phyloP scores from a whole-genome alignment of 2,113 vertebrate species.

The Corythornis cristatus region DNA sequence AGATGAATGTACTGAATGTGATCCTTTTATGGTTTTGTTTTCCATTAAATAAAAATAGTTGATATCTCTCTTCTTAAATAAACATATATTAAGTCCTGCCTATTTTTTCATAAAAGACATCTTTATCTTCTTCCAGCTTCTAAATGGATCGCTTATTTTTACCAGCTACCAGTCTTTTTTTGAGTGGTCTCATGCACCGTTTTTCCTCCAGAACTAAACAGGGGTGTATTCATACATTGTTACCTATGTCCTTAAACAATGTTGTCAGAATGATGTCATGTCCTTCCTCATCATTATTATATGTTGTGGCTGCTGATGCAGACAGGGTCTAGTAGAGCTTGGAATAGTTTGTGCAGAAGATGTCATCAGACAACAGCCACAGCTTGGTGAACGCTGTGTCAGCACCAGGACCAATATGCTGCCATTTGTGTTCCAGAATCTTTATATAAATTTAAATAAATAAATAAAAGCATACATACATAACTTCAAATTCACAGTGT shows the following conservation, averaged over 20 bases:
- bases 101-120: not conserved
- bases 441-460: not conserved
- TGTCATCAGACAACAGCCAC: not conserved
- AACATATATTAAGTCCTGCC: not conserved
- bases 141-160: not conserved
- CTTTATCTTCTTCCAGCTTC: not conserved
- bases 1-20: not conserved
- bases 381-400: not conserved
- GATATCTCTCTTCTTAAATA: not conserved
- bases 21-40: accelerated
- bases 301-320: not conserved
- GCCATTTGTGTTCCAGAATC: not conserved
- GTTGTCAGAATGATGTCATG: not conserved
- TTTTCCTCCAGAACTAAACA: not conserved
- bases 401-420: not conserved
- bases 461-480: not conserved
- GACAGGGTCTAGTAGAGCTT: not conserved
- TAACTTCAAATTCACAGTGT: not conserved
- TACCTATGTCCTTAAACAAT: not conserved
- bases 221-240: not conserved
- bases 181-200: not conserved
- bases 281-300: not conserved
- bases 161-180: not conserved
- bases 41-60: not conserved
- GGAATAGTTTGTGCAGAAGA: not conserved